Conservation (phyloP, 2,888 invertebrate species). For the Macrophya alboannulata region DNA sequence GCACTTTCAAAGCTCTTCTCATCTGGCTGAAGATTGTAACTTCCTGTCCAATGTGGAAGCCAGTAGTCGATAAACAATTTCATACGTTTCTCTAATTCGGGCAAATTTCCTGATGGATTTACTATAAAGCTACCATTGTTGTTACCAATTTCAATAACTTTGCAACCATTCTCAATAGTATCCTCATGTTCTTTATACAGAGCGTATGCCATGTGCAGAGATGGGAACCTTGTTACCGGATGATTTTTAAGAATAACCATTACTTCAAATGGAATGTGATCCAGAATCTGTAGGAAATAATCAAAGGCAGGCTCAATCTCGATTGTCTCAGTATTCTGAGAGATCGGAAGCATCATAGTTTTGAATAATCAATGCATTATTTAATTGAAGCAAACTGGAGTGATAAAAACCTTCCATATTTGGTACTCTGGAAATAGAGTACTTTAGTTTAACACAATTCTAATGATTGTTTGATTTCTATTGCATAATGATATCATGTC, state of each 20-base stretch:
- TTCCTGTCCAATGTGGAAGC: constrained; percentile 84
- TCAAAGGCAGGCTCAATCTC: constrained; percentile 10
- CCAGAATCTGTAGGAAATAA: constrained; percentile 83
- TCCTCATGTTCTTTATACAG: constrained; percentile 84
- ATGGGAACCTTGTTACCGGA: constrained; percentile 89
- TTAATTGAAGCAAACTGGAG: background rate
- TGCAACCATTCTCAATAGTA: constrained; percentile 83
- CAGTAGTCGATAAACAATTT: constrained; percentile 83
- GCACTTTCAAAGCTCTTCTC: constrained; percentile 82
- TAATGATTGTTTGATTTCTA: background rate
- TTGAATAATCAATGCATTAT: background rate
- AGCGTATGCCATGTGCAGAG: constrained; percentile 85
- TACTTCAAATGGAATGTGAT: constrained; percentile 91
- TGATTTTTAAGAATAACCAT: constrained; percentile 85
- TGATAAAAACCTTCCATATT: background rate
- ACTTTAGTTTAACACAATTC: background rate
- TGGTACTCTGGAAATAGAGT: background rate
- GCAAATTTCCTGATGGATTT: constrained; percentile 85
- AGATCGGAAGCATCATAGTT: background rate
- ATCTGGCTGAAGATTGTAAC: constrained; percentile 82
- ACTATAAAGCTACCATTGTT: constrained; percentile 81
- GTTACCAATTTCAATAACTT: constrained; percentile 79
- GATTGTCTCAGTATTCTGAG: background rate
- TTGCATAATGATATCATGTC: background rate
- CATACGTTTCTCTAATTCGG: constrained; percentile 85